phyloP scores from a whole-genome alignment of 1,140 invertebrate species.

The Drosophila pectinifera region DNA sequence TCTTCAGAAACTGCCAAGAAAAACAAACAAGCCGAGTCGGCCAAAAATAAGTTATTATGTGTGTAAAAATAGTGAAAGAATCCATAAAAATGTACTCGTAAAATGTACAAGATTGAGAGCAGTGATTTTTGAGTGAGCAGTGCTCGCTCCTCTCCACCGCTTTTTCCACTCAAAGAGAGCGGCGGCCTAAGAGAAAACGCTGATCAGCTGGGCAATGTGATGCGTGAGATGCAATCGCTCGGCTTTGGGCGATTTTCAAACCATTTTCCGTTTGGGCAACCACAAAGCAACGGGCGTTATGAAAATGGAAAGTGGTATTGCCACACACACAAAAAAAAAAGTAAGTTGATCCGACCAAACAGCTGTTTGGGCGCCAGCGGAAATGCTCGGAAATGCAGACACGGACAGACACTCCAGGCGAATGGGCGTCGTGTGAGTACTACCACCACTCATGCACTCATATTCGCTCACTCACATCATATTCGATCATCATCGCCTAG shows the following conservation, averaged over 20 bases:
- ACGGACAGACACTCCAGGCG: background rate
- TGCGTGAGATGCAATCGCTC: constrained; percentile 27
- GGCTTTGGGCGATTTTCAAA: constrained; percentile 4
- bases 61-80: constrained; percentile 78
- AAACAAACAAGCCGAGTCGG: constrained; percentile 24
- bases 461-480: constrained; percentile 4
- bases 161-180: constrained; percentile 28
- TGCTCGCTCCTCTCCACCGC: background rate
- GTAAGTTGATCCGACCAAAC: constrained; percentile 24
- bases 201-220: constrained; percentile 44
- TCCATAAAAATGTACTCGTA: constrained; percentile 72
- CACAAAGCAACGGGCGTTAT: constrained; percentile 35
- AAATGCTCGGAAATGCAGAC: constrained; percentile 26
- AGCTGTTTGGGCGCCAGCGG: constrained; percentile 43
- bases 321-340: background rate
- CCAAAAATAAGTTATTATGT: constrained; percentile 47
- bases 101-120: constrained; percentile 57
- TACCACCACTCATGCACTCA: constrained; percentile 13
- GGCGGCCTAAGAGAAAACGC: constrained; percentile 8
- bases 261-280: constrained; percentile 28
- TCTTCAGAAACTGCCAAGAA: constrained; percentile 31
- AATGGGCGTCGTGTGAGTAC: constrained; percentile 12
- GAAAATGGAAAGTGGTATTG: constrained; percentile 59
- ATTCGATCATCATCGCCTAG: constrained; percentile 33
- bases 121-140: constrained; percentile 14